Evolutionary conservation across 2,113 vertebrate species (phyloP), one percentile per base, ranked within the genome.

Genomic region (Silurus asotus): DNA sequence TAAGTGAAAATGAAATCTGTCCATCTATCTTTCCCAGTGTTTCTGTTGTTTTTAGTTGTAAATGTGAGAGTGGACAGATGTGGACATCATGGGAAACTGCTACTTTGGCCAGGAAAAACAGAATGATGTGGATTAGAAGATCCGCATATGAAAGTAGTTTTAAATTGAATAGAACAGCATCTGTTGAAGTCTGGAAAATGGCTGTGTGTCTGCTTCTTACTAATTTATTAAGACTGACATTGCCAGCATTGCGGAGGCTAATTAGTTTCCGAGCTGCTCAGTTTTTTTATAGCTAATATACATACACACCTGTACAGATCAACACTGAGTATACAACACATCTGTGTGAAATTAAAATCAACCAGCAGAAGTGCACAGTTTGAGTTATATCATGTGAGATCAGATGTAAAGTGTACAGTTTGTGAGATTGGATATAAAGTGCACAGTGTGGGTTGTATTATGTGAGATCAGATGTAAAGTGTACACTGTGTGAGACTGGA

Each of bases 1-100:
- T 15, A 77, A 77, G 13, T 56, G 13, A 25, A 55, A 55, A 55
- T 77, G 10, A 77, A 77, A 77, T 25, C 45, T 55, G 23, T 65
- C 59, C 90, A 75, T 85, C 90, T 90, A 90, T 89, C 25, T 45
- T 69, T 28, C 25, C 4, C 53, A 28, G 53, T 13, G n/a, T 17
- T 25, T 10, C n/a, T 56, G 53, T 23, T 78, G 17, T 17, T 51
- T 20, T 78, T 25, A 28, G 56, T 19, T 56, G n/a, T 78, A 56
- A 78, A 8, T 4, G n/a, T 13, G 37, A 48, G 77, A 80, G 23
- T 13, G 19, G 78, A 48, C 78, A 61, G 78, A 61, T 61, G 78
- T 80, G 78, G 78, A 23, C 78, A 80, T 80, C 37, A 48, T 80
- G 56, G 58, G 77, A 80, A 61, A 61, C 58, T 59, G 25, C 17